Evolutionary conservation across 1,140 invertebrate species (phyloP).

Genomic region (Nomia melanderi): DNA sequence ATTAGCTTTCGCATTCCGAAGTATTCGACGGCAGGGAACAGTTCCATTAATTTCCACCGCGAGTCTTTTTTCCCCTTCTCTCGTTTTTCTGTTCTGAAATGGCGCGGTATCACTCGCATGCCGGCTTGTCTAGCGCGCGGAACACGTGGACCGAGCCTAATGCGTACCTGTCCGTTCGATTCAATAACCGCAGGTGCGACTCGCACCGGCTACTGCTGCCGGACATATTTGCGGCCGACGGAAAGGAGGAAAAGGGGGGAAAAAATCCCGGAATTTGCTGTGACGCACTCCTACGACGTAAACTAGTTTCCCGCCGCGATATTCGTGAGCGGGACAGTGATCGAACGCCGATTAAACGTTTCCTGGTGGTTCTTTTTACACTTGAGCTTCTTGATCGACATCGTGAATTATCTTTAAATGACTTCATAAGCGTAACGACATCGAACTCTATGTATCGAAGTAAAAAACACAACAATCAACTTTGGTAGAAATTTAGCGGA

Average conservation of each 20-base stretch:
- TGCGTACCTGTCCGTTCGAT: conserved; percentile 24
- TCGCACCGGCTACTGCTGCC: conserved; percentile 17
- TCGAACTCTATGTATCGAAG: too few species aligned
- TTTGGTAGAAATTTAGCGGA: too few species aligned
- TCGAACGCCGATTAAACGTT: conserved; percentile 12
- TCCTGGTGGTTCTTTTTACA: neutral
- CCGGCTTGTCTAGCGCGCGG: neutral
- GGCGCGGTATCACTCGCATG: neutral
- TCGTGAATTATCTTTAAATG: conserved; percentile 15
- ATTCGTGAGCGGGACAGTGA: conserved; percentile 41
- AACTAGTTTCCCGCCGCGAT: conserved; percentile 42
- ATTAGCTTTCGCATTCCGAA: neutral
- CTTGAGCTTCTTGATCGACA: neutral
- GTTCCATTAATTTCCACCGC: neutral
- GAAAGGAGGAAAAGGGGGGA: neutral
- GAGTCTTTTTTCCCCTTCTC: neutral
- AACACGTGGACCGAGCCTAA: conserved; percentile 45
- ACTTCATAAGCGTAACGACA: neutral
- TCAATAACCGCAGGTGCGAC: conserved; percentile 47
- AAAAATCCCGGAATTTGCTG: conserved; percentile 50
- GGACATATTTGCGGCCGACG: conserved; percentile 17
- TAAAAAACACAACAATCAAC: too few species aligned
- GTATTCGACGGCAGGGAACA: neutral
- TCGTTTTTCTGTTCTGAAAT: too few species aligned
- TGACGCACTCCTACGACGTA: conserved; percentile 51